These are phyloP conservation scores for Drosophila guanche DNA, from an alignment of 1,140 invertebrate genomes.

Conservation along the genomic window DNA sequence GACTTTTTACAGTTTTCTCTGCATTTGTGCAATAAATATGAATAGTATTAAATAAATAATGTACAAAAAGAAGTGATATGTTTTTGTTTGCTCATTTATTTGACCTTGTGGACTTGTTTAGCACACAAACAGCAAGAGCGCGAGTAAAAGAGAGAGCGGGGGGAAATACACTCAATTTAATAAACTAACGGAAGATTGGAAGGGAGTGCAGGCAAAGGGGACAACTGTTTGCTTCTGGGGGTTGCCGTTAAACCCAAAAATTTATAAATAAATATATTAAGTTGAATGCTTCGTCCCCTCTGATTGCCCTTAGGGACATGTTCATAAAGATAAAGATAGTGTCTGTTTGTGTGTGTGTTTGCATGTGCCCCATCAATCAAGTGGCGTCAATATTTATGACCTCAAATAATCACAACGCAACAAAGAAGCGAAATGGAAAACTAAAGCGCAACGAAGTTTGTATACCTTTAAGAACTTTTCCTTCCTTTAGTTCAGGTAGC, in stretches of 20 bases:
- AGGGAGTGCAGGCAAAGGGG: slow-evolving; percentile 1
- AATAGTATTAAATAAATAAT: slow-evolving; percentile 22
- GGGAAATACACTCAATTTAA: slow-evolving; percentile 37
- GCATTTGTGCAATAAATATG: slow-evolving; percentile 35
- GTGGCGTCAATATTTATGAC: slow-evolving; percentile 77
- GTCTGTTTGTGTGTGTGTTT: not conserved
- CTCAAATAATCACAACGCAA: slow-evolving; percentile 69
- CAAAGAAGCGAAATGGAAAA: not conserved
- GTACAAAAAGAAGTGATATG: slow-evolving; percentile 35
- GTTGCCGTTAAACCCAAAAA: slow-evolving; percentile 6
- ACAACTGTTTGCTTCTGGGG: slow-evolving; percentile 26
- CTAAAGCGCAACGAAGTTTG: not conserved
- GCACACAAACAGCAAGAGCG: slow-evolving; percentile 12
- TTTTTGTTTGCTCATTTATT: slow-evolving; percentile 62
- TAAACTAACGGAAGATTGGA: slow-evolving; percentile 6
- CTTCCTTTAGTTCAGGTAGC: too few species aligned
- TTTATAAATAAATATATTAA: slow-evolving; percentile 28
- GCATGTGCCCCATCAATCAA: slow-evolving; percentile 58
- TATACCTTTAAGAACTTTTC: too few species aligned
- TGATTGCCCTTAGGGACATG: slow-evolving; percentile 4
- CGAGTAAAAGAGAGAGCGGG: not conserved
- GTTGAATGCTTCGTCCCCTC: slow-evolving; percentile 6
- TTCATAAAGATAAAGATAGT: slow-evolving; percentile 13
- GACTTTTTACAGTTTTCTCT: too few species aligned
- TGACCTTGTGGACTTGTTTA: slow-evolving; percentile 67